Base-by-base conservation (phyloP, 2,113 vertebrate species). In the Boleophthalmus pectinirostris region DNA sequence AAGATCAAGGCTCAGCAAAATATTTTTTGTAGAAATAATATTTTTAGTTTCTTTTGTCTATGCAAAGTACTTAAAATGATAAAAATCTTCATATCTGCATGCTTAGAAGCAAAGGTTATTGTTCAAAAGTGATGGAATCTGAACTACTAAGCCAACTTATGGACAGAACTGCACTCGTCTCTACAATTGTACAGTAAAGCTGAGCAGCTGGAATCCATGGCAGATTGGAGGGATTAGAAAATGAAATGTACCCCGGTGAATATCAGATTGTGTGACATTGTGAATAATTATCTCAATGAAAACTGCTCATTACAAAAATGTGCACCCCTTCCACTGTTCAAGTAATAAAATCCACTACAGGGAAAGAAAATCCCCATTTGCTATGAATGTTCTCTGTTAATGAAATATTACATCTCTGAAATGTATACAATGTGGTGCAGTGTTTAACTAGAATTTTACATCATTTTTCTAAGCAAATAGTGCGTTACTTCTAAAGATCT, bases 211-310 rank as follows among this genome's bases (percentile, higher is more conserved):
- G 87, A 87, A 71, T 84, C 81, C 86, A 79, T 82, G 83, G 80
- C 78, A 66, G 81, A 86, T 84, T 72, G 82, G 74, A 64, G 82
- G 87, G 85, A 88, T 91, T 88, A 90, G 57, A 84, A 77, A 35
- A 76, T 63, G 75, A 86, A 87, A 89, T 79, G 66, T 85, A 82
- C 85, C 72, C 78, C 71, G 87, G 85, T 87, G 79, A 89, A 82
- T 84, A 88, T 89, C 85, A 81, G 83, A 79, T 74, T 56, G 65
- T 79, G 75, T 78, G 82, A 87, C 85, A 87, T 79, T 85, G 82
- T 90, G 87, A 92, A 86, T 90, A 89, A 92, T 89, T 89, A 87
- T 83, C 89, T 90, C 75, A 88, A 68, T 88, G 89, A 90, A 89
- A 91, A 86, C 78, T 72, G 85, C 71, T 88, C 80, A 83, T 89